Evolutionary conservation across 1,140 invertebrate species (phyloP), one percentile per base, ranked within the genome.

Genomic region (Paralvinella palmiformis): DNA sequence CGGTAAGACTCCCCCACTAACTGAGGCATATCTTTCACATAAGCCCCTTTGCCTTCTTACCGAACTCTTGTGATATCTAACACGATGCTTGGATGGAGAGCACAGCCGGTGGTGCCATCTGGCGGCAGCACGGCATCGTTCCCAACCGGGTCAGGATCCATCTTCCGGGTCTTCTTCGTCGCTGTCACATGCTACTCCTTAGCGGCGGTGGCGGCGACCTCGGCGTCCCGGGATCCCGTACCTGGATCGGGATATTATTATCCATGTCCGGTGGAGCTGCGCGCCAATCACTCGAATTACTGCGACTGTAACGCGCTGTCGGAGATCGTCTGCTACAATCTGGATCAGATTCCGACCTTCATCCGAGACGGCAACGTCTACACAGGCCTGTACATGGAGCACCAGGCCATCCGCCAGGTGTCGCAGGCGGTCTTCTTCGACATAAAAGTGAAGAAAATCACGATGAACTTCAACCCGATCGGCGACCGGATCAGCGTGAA

Each of bases 391-490:
- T 57, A 31, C 27, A 36, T 36, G 27, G 22, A 24, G 33, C 29
- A 57, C 33, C 55, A 57, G 33, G 35, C 29, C 33, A 57, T 57
- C 33, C 55, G 27, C 55, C 27, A 37, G 15, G 27, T 66, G 7
- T 52, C 59, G 10, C 27, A 37, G 29, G 29, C n/a, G 10, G 52
- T 36, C 5, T 66, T 66, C 37, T 35, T 27, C 15, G 7, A 33
- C 29, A n/a, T 62, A 27, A 33, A 35, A 3, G 64, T 66, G 20
- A 36, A 52, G 32, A 63, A 60, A 37, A 61, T 66, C 33, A 50
- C 57, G 37, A 7, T 66, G 33, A 62, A 62, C 53, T 66, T 37
- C 35, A 66, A 66, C 59, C 59, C 59, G 33, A 37, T 66, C 33
- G 59, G 52, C 27, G 57, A 62, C 22, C 45, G 45, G 5, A 2